A percentile compares a stretch with the other conserved stretches of the same genome.
Conservation (phyloP, 2,888 invertebrate species). For the Dasysyrphus tricinctus region DNA sequence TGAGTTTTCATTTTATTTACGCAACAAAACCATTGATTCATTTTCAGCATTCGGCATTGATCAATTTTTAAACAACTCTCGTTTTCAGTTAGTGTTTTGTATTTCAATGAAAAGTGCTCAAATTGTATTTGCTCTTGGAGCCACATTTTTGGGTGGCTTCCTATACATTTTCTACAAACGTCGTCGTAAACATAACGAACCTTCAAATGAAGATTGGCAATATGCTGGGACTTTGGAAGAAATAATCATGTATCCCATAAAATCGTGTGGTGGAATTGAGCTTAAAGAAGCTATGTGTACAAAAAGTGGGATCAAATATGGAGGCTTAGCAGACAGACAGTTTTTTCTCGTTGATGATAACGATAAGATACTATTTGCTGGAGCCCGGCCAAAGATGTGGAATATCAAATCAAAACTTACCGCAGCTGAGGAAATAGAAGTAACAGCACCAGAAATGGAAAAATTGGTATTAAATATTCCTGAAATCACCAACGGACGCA, state of each 20-base stretch:
- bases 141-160: slow-evolving; percentile 33
- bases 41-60: no score
- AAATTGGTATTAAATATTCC: slow-evolving; percentile 83
- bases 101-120: slow-evolving; percentile 31
- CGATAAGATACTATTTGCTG: slow-evolving; percentile 20
- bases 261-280: slow-evolving; percentile 60
- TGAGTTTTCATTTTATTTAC: no score
- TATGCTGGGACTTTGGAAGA: slow-evolving; percentile 63
- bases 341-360: slow-evolving; percentile 50
- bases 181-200: slow-evolving; percentile 3
- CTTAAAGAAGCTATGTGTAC: slow-evolving; percentile 45
- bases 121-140: slow-evolving; percentile 33
- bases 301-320: slow-evolving; percentile 41
- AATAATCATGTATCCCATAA: slow-evolving; percentile 66
- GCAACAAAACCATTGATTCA: no score
- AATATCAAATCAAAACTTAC: slow-evolving; percentile 56
- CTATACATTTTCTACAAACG: slow-evolving; percentile 33
- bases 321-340: slow-evolving; percentile 35
- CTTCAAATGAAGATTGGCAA: slow-evolving; percentile 67
- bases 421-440: slow-evolving; percentile 83
- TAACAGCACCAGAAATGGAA: slow-evolving; percentile 85
- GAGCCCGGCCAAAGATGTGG: slow-evolving; percentile 55
- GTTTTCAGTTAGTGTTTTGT: neutral
- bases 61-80: neutral
- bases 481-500: slow-evolving; percentile 78